These are phyloP conservation scores for Cheilosia pagana DNA, from an alignment of 2,888 invertebrate species.

Conservation along the genomic window DNA sequence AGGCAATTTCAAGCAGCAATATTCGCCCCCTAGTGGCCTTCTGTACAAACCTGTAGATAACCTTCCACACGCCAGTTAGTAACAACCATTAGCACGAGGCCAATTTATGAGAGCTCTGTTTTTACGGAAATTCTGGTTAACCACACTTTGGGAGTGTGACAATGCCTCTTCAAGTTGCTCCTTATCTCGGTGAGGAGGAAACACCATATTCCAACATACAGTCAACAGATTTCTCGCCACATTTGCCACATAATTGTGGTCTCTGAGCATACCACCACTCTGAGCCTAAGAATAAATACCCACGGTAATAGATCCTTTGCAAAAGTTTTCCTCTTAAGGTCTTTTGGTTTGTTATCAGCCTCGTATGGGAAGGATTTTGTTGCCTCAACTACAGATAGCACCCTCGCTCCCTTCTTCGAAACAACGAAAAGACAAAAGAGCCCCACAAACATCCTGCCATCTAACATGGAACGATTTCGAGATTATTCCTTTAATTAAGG, in stretches of 20 bases:
- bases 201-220: constrained; percentile 9
- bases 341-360: constrained; percentile 28
- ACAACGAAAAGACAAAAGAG: not conserved
- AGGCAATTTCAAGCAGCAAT: too few species aligned
- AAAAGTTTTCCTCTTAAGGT: constrained; percentile 26
- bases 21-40: too few species aligned
- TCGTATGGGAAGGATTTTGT: constrained; percentile 21
- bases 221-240: constrained; percentile 56
- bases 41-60: too few species aligned
- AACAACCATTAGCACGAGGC: too few species aligned
- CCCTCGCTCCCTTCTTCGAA: not conserved
- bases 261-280: constrained; percentile 11
- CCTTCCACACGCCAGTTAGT: too few species aligned
- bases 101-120: too few species aligned
- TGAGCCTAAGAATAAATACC: not conserved
- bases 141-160: not conserved
- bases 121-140: not conserved
- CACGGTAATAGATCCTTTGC: constrained; percentile 9
- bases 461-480: constrained; percentile 45
- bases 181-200: constrained; percentile 19
- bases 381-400: constrained; percentile 6
- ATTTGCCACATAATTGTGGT: constrained; percentile 55
- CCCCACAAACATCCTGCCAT: not conserved
- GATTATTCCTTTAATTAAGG: constrained; percentile 72
- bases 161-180: constrained; percentile 18